Evolutionary conservation across 2,113 vertebrate species (phyloP).

Genomic region (Patagioenas fasciata): DNA sequence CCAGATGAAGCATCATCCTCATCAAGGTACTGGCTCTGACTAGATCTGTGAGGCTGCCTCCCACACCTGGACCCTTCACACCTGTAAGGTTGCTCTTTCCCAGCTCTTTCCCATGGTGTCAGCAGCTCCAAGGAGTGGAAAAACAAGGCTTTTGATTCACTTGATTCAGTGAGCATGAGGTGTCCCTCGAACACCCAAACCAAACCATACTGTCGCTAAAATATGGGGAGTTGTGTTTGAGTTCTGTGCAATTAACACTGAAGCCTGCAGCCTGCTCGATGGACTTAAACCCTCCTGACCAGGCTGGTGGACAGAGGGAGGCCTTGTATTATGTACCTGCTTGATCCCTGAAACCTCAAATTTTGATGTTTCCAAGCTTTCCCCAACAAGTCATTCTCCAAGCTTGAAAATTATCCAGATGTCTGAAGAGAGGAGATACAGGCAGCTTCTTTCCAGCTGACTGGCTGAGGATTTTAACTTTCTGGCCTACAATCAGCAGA

Average conservation of each 20-base stretch:
- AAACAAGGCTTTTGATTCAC: background rate
- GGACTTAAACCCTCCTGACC: background rate
- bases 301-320: background rate
- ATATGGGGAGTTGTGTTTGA: background rate
- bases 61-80: background rate
- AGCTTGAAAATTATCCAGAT: background rate
- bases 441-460: background rate
- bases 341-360: background rate
- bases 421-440: background rate
- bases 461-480: background rate
- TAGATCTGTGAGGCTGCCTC: background rate
- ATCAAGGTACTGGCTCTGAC: background rate
- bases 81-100: background rate
- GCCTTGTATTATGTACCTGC: background rate
- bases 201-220: background rate
- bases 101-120: background rate
- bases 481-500: conserved; percentile 18
- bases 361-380: background rate
- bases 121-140: background rate
- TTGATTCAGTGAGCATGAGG: background rate
- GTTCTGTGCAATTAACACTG: background rate
- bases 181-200: background rate
- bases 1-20: background rate
- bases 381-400: background rate
- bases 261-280: background rate